Percentiles rank a stretch among this genome's conserved stretches.
These are phyloP conservation scores for Bombus pyrosoma DNA, from an alignment of 1,140 invertebrate genomes.

Conservation along the genomic window DNA sequence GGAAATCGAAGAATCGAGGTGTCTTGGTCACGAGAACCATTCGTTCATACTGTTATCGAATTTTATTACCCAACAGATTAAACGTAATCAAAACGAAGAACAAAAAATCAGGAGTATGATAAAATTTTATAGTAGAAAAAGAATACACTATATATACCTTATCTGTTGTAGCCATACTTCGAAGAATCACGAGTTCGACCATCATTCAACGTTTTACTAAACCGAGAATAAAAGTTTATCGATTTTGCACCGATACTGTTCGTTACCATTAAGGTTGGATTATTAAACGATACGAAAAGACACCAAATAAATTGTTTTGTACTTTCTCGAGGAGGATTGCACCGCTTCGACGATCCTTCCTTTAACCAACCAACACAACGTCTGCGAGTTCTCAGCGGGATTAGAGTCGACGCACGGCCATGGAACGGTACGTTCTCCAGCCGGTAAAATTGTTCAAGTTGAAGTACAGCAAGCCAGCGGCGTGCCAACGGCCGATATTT, in stretches of 20 bases:
- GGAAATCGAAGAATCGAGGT: conserved; percentile 4
- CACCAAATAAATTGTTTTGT: neutral
- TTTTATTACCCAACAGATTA: too few species aligned
- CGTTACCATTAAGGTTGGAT: neutral
- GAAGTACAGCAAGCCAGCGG: conserved; percentile 25
- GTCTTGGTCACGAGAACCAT: neutral
- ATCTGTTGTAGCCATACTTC: neutral
- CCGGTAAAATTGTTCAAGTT: conserved; percentile 54
- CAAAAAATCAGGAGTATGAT: neutral
- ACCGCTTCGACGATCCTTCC: neutral
- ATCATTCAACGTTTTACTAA: neutral
- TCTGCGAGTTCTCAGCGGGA: conserved; percentile 7
- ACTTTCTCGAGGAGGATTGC: neutral
- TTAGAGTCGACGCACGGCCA: conserved; percentile 34
- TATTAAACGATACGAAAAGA: neutral
- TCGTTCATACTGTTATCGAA: neutral
- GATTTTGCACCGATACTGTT: neutral
- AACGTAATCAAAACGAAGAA: neutral
- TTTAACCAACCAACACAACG: neutral
- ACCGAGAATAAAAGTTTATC: neutral
- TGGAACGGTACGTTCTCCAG: conserved; percentile 55
- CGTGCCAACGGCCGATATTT: conserved; percentile 62
- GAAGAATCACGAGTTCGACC: conserved; percentile 8
- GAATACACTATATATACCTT: neutral
- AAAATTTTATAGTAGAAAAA: neutral